phyloP scores from a whole-genome alignment of 2,888 invertebrate species.

The Hydrotaea diabolus region DNA sequence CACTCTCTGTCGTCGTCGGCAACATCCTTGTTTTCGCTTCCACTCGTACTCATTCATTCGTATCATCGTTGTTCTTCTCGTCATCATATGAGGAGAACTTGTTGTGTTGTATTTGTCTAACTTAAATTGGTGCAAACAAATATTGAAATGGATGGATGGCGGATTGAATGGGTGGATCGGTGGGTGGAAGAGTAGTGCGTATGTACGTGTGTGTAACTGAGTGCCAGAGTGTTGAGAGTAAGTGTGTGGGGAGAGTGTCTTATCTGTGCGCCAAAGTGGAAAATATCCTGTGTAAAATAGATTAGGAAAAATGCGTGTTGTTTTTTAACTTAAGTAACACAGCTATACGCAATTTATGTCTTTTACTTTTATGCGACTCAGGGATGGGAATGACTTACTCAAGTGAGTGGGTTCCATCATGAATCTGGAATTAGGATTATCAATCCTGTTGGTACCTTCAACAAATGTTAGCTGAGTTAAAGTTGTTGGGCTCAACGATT shows the following conservation, averaged over 20 bases:
- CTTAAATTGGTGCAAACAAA: conserved; percentile 58
- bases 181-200: background rate
- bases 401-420: too few species aligned
- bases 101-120: conserved; percentile 41
- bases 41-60: conserved; percentile 4
- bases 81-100: background rate
- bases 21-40: background rate
- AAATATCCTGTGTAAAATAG: conserved; percentile 50
- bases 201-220: background rate
- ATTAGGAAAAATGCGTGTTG: conserved; percentile 58
- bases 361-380: conserved; percentile 3
- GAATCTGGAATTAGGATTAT: too few species aligned
- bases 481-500: too few species aligned
- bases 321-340: conserved; percentile 32
- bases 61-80: background rate
- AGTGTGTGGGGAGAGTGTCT: too few species aligned
- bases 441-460: too few species aligned
- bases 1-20: too few species aligned
- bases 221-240: background rate
- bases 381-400: background rate
- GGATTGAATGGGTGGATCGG: background rate
- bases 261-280: conserved; percentile 17
- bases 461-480: too few species aligned
- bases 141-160: conserved; percentile 18
- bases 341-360: conserved; percentile 32